Percentiles rank a stretch among this genome's conserved stretches.
Evolutionary conservation across 2,888 invertebrate genomes (phyloP).

Genomic region (Polyploca ridens): DNA sequence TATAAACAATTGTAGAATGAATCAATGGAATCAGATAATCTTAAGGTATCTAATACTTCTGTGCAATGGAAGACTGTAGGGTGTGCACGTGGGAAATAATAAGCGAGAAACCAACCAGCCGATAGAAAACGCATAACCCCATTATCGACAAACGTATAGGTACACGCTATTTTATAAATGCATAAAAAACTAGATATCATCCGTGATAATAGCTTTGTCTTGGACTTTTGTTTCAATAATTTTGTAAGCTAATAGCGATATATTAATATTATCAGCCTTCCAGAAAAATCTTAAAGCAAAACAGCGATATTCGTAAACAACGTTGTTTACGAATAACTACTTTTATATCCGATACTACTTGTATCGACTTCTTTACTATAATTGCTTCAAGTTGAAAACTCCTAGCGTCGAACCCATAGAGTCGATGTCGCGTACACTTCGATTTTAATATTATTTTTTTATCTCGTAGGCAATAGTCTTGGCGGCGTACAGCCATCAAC

Average conservation of each 20-base stretch:
- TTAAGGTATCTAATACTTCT: background rate
- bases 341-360: conserved; percentile 4
- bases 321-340: background rate
- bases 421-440: conserved; percentile 9
- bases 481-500: conserved; percentile 47
- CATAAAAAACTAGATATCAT: conserved; percentile 32
- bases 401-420: background rate
- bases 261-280: background rate
- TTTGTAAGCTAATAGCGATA: background rate
- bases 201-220: background rate
- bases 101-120: conserved; percentile 29
- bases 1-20: background rate
- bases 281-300: background rate
- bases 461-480: conserved; percentile 55
- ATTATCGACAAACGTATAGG: conserved; percentile 27
- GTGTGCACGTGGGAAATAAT: conserved; percentile 44
- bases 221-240: no score
- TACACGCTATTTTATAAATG: conserved; percentile 47
- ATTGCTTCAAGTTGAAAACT: background rate
- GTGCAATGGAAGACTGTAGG: background rate
- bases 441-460: conserved; percentile 36
- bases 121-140: conserved; percentile 44
- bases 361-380: conserved; percentile 4
- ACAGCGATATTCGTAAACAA: background rate
- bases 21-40: background rate